Base-by-base conservation (phyloP, 2,113 vertebrate genomes). In the Suricata suricatta region DNA sequence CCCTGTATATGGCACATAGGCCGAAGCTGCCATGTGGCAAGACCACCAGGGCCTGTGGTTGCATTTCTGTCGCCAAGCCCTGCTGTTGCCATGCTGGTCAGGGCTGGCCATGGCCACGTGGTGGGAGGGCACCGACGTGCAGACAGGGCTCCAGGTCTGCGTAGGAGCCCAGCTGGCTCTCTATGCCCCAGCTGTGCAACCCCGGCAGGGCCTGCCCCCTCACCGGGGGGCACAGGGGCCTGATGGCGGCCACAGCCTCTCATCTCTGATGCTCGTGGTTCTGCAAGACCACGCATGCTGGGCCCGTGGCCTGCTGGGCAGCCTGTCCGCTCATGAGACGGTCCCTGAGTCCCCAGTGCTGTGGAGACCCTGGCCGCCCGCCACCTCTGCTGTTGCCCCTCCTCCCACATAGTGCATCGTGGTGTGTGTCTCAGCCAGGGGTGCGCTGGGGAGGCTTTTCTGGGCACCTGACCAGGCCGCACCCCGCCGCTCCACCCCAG, bases 41-140 rank as follows among this genome's bases (percentile, higher is more conserved):
- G 63, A 21, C 66, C 2, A 1, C 1, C 1, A 3, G 47, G 9
- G 19, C 63, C 38, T 1, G 7, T 13, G 69, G 79, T 9, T 16
- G 41, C 17, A 0, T 19, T 7, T 27, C 52, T 38, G 5, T 2
- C 0, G 16, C 41, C 5, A 2, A 31, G 38, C 21, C 41, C 9
- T 12, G 13, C 31, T 17, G 44, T 54, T 25, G 12, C 16, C 0
- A 3, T 31, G 31, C 4, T 12, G 41, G 54, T 63, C 25, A 6
- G 16, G 50, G 63, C 35, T 31, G 29, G 21, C 41, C 13, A 0
- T 0, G 1, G 27, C 41, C 13, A 0, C 0, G 1, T 0, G 8
- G 66, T 15, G 85, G 16, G n/a, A 6, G 52, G 25, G 12, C 1
- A 0, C 41, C 17, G 38, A 2, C 0, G 6, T 44, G 27, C 15